Evolutionary conservation across 2,888 invertebrate genomes (phyloP).

Genomic region (Drosophila subquinaria): DNA sequence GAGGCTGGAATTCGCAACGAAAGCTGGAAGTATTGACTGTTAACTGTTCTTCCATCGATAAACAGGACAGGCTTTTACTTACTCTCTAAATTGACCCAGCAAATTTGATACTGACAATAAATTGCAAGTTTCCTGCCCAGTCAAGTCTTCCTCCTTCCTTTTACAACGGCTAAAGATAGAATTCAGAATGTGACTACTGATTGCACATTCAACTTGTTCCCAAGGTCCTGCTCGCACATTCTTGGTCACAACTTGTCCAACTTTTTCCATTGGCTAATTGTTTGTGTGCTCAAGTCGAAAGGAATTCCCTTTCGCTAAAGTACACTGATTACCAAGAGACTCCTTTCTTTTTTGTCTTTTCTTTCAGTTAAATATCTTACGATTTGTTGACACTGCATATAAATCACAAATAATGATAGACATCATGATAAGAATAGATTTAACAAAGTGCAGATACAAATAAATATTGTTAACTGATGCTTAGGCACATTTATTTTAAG

Average conservation of each 20-base stretch:
- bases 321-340: neutral
- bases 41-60: neutral
- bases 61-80: neutral
- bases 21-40: neutral
- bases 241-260: conserved; percentile 25
- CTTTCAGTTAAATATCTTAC: neutral
- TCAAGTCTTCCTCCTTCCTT: neutral
- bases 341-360: neutral
- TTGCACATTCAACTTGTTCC: conserved; percentile 24
- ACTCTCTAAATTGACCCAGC: neutral
- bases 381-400: neutral
- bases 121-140: neutral
- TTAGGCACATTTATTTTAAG: too few relatives aligned
- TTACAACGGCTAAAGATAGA: neutral
- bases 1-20: neutral
- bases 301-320: neutral
- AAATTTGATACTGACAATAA: neutral
- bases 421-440: neutral
- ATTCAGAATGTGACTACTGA: conserved; percentile 27
- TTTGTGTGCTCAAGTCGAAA: conserved; percentile 33
- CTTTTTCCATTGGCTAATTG: conserved; percentile 53
- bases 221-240: neutral
- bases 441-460: neutral
- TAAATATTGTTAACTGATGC: neutral
- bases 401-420: neutral